A percentile compares a stretch with the other conserved stretches of the same genome.
Conservation (phyloP, 2,113 vertebrate species). For the Hippocampus barbouri region DNA sequence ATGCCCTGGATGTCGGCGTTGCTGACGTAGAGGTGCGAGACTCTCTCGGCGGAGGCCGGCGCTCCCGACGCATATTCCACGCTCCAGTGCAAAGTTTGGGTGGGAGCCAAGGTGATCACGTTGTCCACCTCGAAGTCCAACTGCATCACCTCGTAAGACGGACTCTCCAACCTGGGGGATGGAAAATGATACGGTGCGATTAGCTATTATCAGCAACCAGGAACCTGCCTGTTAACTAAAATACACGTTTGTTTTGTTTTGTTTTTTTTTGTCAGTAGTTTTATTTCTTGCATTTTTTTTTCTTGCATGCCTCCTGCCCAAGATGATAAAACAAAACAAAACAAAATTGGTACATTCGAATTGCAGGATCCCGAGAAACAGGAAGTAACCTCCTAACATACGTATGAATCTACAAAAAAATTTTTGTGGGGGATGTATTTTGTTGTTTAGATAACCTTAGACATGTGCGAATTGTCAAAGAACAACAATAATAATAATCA, state of each 20-base stretch:
- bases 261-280: too few relatives aligned
- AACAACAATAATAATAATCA: too few relatives aligned
- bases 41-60: constrained; percentile 56
- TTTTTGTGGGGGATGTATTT: background rate
- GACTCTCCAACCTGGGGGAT: constrained; percentile 72
- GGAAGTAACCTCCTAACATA: background rate
- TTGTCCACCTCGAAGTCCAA: constrained; percentile 90
- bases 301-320: background rate
- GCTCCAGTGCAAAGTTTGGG: constrained; percentile 88
- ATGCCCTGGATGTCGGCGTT: constrained; percentile 81
- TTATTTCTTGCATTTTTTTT: too few relatives aligned
- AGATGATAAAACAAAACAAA: background rate
- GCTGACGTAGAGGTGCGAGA: constrained; percentile 87
- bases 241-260: too few relatives aligned
- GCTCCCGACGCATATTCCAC: constrained; percentile 80
- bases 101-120: constrained; percentile 77
- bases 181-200: background rate
- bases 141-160: constrained; percentile 86
- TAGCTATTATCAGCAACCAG: background rate
- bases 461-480: too few relatives aligned
- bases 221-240: background rate
- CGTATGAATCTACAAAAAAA: too few relatives aligned
- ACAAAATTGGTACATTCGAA: background rate
- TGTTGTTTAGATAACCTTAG: background rate
- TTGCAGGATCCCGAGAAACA: background rate